phyloP scores from a whole-genome alignment of 1,140 invertebrate genomes.

The Pseudomyrmex sp. region DNA sequence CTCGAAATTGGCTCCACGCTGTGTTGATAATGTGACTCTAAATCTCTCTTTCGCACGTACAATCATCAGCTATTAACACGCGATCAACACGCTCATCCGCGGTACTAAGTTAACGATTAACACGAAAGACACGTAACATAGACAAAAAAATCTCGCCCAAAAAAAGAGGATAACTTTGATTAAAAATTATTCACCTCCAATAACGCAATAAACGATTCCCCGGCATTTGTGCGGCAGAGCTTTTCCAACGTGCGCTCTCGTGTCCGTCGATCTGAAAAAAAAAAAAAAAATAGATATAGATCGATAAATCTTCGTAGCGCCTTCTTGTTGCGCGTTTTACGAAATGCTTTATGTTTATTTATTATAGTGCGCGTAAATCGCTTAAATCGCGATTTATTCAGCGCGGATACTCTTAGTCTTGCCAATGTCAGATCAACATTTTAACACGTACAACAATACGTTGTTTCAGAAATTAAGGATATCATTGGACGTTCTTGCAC shows the following conservation, averaged over 20 bases:
- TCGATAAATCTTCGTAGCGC: background rate
- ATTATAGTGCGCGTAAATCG: background rate
- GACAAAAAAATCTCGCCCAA: background rate
- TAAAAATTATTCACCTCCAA: constrained; percentile 84
- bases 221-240: constrained; percentile 86
- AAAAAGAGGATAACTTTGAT: constrained; percentile 9
- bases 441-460: constrained; percentile 26
- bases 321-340: too few species aligned
- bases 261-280: constrained; percentile 86
- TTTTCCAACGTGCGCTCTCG: constrained; percentile 86
- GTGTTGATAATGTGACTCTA: constrained; percentile 38
- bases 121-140: background rate
- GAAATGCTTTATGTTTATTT: too few species aligned
- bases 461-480: constrained; percentile 22
- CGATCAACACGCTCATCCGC: constrained; percentile 2
- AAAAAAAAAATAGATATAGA: constrained; percentile 18
- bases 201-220: constrained; percentile 85
- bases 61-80: constrained; percentile 15
- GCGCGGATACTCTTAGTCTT: background rate
- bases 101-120: constrained; percentile 15
- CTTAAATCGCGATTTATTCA: background rate
- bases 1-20: constrained; percentile 42
- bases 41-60: constrained; percentile 11
- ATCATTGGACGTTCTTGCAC: constrained; percentile 48
- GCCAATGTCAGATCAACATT: constrained; percentile 10